Conservation (phyloP, 2,797 vertebrate species). For the Myotis myotis region DNA sequence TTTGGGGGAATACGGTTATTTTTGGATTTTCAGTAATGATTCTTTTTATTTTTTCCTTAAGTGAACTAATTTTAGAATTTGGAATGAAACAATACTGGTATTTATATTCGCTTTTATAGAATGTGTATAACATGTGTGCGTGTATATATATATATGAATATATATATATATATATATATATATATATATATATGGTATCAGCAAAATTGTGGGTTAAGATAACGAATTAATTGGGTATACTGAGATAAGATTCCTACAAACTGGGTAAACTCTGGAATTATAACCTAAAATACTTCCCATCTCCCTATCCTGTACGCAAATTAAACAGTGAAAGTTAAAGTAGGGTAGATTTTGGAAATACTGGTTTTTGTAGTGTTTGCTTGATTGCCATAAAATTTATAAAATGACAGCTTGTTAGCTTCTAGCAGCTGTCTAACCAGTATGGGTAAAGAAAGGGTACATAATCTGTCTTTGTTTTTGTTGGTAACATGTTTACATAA, state of each 20-base stretch:
- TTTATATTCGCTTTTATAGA: neutral
- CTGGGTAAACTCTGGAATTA: neutral
- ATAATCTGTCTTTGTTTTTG: neutral
- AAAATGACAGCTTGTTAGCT: neutral
- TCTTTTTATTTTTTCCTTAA: neutral
- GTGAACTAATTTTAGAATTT: conserved; percentile 35
- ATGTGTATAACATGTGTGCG: neutral
- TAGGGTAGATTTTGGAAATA: neutral
- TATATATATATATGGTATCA: neutral
- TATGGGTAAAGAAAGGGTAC: neutral
- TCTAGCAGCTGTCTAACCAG: neutral
- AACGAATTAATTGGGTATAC: neutral
- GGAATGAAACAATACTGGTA: neutral
- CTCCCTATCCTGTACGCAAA: neutral
- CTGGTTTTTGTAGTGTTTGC: conserved; percentile 19
- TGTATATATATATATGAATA: neutral
- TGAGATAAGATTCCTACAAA: neutral
- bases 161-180: neutral
- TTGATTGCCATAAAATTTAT: neutral
- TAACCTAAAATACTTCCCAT: neutral
- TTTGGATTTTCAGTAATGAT: conserved; percentile 38
- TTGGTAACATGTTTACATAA: neutral
- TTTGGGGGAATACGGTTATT: neutral
- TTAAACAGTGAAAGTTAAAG: neutral
- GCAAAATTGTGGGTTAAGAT: neutral